Conservation (phyloP, 1,140 invertebrate genomes). For the Cepaea nemoralis region DNA sequence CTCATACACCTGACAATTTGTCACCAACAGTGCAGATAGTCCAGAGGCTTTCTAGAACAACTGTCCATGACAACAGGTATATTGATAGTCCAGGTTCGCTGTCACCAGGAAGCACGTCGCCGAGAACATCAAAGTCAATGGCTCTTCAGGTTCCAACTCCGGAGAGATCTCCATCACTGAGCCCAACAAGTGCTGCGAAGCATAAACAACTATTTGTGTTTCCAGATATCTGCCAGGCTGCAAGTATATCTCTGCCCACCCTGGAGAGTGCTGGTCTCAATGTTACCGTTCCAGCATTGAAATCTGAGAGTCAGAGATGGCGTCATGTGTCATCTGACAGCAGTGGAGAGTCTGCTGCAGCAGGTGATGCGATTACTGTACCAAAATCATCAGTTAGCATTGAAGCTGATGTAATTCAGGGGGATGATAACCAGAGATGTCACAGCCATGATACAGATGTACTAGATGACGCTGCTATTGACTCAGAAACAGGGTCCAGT, state of each 20-base stretch:
- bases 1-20: constrained; percentile 36
- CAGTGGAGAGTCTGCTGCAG: constrained; percentile 31
- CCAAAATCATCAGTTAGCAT: not conserved
- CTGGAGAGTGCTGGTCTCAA: constrained; percentile 28
- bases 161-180: constrained; percentile 29
- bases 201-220: constrained; percentile 35
- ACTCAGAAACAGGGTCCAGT: constrained; percentile 51
- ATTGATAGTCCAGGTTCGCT: not conserved
- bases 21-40: constrained; percentile 38
- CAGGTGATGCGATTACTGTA: constrained; percentile 14
- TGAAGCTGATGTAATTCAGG: not conserved
- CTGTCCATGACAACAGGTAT: constrained; percentile 15
- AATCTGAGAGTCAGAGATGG: constrained; percentile 23
- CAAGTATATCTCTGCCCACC: not conserved
- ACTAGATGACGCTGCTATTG: constrained; percentile 36
- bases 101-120: constrained; percentile 20
- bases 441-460: constrained; percentile 41
- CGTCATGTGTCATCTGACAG: constrained; percentile 36
- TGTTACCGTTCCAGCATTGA: constrained; percentile 23
- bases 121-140: constrained; percentile 19
- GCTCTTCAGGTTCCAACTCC: constrained; percentile 26
- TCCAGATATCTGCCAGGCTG: constrained; percentile 7
- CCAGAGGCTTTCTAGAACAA: constrained; percentile 33
- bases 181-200: constrained; percentile 14
- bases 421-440: not conserved